Evolutionary conservation across 1,140 invertebrate genomes (phyloP), one percentile per base, ranked within the genome.

Genomic region (Octopus bimaculoides): DNA sequence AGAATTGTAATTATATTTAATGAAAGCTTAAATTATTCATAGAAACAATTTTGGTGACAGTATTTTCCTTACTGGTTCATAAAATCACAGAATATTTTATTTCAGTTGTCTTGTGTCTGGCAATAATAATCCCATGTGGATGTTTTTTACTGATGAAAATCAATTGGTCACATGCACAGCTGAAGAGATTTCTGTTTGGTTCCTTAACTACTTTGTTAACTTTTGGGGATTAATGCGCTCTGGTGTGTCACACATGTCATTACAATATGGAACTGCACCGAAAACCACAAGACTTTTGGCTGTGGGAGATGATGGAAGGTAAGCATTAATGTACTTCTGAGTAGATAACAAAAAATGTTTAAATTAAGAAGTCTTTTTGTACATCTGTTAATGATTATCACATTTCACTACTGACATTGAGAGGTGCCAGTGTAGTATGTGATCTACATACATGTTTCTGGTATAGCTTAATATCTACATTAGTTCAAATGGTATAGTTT

Each of bases 91-190:
- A 41, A 41, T 41, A 41, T 41, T 41, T 41, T 41, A 41, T 20
- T 71, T 20, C 82, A 84, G 26, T 77, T 88, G 87, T 80, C 76
- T 86, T 77, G 86, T 86, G 4, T 85, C 88, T n/a, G 88, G 87
- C 20, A 79, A 84, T 10, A 85, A 88, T 73, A 89, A 88, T 12
- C 77, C 90, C 8, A 77, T 87, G 80, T 90, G 89, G 89, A 89
- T 90, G 87, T 88, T 88, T 9, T 82, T 90, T 10, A 90, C 88
- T 5, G 87, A 90, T 82, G 88, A 89, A 75, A 86, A 88, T 56
- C 74, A 87, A 10, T 80, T 90, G 10, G 90, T 88, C 77, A 78
- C 87, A 41, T 84, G 86, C 82, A 90, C 89, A 55, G 82, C 84
- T 77, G 83, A 85, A 41, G 83, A 83, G 66, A 82, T 90, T 52